Base-by-base conservation (phyloP, 2,888 invertebrate genomes). In the Netelia melanura region DNA sequence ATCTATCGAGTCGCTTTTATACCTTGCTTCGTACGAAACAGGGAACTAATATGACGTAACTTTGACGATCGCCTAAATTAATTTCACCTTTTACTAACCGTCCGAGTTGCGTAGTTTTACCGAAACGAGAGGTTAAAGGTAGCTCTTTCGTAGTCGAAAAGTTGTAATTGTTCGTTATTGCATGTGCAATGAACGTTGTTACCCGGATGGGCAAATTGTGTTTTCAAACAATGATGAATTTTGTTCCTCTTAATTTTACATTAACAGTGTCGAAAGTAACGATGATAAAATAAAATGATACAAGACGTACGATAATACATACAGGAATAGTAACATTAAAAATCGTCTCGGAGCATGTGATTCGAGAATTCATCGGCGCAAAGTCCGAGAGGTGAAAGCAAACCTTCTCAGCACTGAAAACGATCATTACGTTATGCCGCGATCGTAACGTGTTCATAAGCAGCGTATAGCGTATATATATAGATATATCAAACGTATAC, bases 341-440 rank as follows among this genome's bases (percentile, higher is more conserved):
- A n/a, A 44, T 48, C 68, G 23, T 25, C 44, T 71, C 14, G 65
- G 38, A 10, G 71, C 38, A 9, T 62, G 6, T 84, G 56, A 81
- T 65, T 64, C 43, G 68, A 68, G 68, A 65, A 61, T 71, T 48
- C 43, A 78, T 30, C 14, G 30, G 61, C 17, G 48, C 65, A 70
- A 81, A 81, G 58, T 72, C 38, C 58, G 21, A 54, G 65, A 82
- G 83, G 86, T 83, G 84, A 86, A 87, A 87, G 85, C 85, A 83
- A 86, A 25, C 70, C 82, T 67, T 78, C 61, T 56, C 43, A 67
- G 56, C 65, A 85, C 68, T 79, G 52, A 23, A 17, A 17, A 44
- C 43, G n/a, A 64, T 71, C 65, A 64, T 80, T 80, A 65, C 71
- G 56, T 72, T 54, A 56, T 72, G 11, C 38, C 64, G 11, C 79